Evolutionary conservation across 2,113 vertebrate genomes (phyloP).

Genomic region (Ancistrus triradiatus): DNA sequence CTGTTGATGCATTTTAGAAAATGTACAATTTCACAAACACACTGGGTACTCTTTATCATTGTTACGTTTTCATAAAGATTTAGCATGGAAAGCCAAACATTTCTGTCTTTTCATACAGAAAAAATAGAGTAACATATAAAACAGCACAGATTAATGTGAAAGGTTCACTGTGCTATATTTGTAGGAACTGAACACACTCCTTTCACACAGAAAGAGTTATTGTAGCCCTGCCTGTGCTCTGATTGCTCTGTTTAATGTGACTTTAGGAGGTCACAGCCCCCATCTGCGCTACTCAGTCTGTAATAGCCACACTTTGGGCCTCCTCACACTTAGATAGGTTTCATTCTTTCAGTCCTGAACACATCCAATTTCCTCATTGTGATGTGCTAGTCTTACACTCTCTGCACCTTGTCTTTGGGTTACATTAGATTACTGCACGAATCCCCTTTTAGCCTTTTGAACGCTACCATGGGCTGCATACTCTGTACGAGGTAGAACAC

Average conservation of each 20-base stretch:
- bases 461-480: background rate
- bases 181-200: too few species aligned
- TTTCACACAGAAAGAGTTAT: constrained; percentile 34
- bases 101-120: too few species aligned
- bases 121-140: too few species aligned
- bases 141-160: too few species aligned
- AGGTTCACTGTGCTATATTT: too few species aligned
- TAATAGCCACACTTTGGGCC: constrained; percentile 43
- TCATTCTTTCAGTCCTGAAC: constrained; percentile 32
- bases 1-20: background rate
- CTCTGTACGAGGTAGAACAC: too few species aligned
- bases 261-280: constrained; percentile 45
- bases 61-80: too few species aligned
- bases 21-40: constrained; percentile 3
- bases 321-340: constrained; percentile 28
- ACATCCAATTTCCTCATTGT: constrained; percentile 41
- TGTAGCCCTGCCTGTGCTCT: constrained; percentile 41
- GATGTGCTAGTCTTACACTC: constrained; percentile 29
- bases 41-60: too few species aligned
- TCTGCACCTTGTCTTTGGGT: constrained; percentile 23
- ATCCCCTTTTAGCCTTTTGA: constrained; percentile 32
- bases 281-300: constrained; percentile 32
- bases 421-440: constrained; percentile 33
- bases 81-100: too few species aligned
- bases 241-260: constrained; percentile 48